Evolutionary conservation across 2,113 vertebrate species (phyloP).

Genomic region (Galeopterus variegatus): DNA sequence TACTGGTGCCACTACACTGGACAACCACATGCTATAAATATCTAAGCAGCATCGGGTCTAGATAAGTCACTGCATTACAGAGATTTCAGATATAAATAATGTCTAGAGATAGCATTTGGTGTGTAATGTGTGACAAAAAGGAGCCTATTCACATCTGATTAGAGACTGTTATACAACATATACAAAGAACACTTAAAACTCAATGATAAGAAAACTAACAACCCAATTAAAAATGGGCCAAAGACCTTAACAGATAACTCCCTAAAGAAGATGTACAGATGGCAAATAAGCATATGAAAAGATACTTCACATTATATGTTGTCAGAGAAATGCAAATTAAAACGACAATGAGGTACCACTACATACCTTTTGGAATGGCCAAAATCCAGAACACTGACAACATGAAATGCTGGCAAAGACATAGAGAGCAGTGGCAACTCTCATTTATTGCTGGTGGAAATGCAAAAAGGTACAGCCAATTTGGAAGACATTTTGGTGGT

Average conservation of each 20-base stretch:
- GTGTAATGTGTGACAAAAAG: neutral
- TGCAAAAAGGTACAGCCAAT: neutral
- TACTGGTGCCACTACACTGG: neutral
- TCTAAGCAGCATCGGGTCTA: neutral
- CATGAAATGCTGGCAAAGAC: neutral
- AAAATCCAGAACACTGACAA: neutral
- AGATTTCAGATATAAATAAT: constrained; percentile 17
- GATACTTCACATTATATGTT: neutral
- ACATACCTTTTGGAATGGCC: neutral
- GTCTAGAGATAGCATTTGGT: neutral
- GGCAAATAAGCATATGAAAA: neutral
- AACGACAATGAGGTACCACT: neutral
- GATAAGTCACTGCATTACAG: neutral
- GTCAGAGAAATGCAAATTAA: neutral
- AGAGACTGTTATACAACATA: neutral
- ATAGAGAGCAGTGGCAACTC: neutral
- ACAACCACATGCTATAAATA: neutral
- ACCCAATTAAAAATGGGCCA: neutral
- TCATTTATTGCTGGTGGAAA: neutral
- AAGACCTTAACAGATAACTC: neutral
- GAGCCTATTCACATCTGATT: neutral
- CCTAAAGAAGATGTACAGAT: neutral
- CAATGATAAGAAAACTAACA: neutral
- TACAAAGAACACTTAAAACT: neutral
- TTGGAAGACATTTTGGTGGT: neutral